Percentiles rank a stretch among this genome's conserved stretches.
Conservation (phyloP, 2,888 invertebrate species). For the Anodontia alba region DNA sequence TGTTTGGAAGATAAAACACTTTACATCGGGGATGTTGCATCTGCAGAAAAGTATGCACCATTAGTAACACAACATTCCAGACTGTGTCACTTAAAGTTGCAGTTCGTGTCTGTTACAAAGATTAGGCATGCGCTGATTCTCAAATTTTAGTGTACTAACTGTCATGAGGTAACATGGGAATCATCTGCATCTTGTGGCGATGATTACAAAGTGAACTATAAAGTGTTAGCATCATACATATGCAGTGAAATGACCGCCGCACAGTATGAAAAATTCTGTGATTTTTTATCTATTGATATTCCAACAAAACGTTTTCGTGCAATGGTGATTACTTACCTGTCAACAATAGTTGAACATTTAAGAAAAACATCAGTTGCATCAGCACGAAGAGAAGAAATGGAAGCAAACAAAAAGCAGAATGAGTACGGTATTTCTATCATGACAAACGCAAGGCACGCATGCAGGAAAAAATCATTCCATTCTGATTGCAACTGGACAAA, state of each 20-base stretch:
- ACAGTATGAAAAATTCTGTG: conserved; percentile 26
- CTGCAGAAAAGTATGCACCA: not conserved
- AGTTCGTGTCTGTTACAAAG: not conserved
- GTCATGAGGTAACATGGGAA: conserved; percentile 2
- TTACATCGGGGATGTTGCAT: not conserved
- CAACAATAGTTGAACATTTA: not conserved
- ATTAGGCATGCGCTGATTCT: conserved; percentile 12
- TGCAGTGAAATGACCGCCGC: conserved; percentile 29
- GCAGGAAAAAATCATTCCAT: conserved; percentile 18
- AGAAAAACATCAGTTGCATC: not conserved
- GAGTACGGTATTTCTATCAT: conserved; percentile 30
- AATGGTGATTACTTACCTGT: not conserved
- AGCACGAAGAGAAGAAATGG: not conserved
- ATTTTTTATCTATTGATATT: not conserved
- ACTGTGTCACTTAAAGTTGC: not conserved
- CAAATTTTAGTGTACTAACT: conserved; percentile 5
- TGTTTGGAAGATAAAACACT: not conserved
- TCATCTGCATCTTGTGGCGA: conserved; percentile 20
- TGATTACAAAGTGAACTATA: conserved; percentile 21
- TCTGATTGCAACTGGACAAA: not conserved
- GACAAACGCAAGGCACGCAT: conserved; percentile 31
- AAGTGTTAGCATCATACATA: conserved; percentile 1
- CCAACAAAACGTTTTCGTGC: conserved; percentile 1
- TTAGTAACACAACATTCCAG: not conserved
- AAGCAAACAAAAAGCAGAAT: not conserved